These are phyloP conservation scores for Pachyuromys duprasi DNA, from an alignment of 2,797 vertebrate species.

Conservation along the genomic window DNA sequence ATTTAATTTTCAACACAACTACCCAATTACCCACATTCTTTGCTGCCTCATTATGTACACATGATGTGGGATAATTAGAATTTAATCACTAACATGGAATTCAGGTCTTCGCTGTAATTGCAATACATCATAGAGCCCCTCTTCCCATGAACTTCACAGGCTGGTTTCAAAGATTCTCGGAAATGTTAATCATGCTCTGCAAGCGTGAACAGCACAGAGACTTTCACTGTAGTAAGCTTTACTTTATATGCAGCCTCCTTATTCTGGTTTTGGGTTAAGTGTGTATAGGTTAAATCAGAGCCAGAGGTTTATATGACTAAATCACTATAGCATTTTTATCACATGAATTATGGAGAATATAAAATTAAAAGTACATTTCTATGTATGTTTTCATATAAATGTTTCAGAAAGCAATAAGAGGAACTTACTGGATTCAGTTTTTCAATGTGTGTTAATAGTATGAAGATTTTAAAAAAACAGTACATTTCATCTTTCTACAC, in stretches of 20 bases:
- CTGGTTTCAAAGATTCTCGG: slow-evolving; percentile 20
- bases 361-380: slow-evolving; percentile 63
- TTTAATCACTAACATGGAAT: slow-evolving; percentile 61
- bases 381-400: slow-evolving; percentile 53
- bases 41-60: slow-evolving; percentile 48
- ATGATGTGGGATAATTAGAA: slow-evolving; percentile 65
- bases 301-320: slow-evolving; percentile 25
- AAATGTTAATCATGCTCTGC: not conserved
- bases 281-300: slow-evolving; percentile 50
- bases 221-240: slow-evolving; percentile 19
- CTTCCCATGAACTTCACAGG: slow-evolving; percentile 5
- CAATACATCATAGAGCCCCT: slow-evolving; percentile 11
- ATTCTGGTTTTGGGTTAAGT: slow-evolving; percentile 49
- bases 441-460: slow-evolving; percentile 36
- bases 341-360: slow-evolving; percentile 51
- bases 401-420: slow-evolving; percentile 44
- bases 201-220: slow-evolving; percentile 10
- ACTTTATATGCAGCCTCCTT: slow-evolving; percentile 33
- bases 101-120: slow-evolving; percentile 53
- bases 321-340: slow-evolving; percentile 41
- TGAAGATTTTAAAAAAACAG: not conserved
- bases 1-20: slow-evolving; percentile 65
- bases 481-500: slow-evolving; percentile 9
- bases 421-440: slow-evolving; percentile 48
- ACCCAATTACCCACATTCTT: slow-evolving; percentile 56